Evolutionary conservation across 2,797 vertebrate species (phyloP).

Genomic region (Helostoma temminkii): DNA sequence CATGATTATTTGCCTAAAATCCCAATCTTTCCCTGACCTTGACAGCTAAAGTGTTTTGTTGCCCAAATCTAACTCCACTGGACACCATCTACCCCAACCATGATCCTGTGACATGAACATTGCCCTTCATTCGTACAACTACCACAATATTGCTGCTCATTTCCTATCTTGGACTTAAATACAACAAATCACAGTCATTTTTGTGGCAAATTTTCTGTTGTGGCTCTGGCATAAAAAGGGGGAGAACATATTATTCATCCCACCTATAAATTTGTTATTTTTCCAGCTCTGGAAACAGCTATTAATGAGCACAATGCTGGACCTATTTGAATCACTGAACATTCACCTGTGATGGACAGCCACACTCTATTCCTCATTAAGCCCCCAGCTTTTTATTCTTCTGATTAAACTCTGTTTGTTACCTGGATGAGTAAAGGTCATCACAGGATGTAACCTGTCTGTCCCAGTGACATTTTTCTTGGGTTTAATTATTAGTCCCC

Average conservation of each 20-base stretch:
- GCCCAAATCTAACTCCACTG: no score
- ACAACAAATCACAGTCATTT: not conserved
- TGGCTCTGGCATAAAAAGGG: not conserved
- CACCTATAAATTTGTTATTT: not conserved
- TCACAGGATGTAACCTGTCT: conserved; percentile 38
- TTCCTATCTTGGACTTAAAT: not conserved
- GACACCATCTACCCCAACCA: no score
- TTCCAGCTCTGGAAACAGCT: not conserved
- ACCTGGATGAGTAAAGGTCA: conserved; percentile 52
- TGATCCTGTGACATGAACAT: no score
- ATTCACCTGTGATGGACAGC: conserved; percentile 35
- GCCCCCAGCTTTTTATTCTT: conserved; percentile 13
- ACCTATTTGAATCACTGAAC: not conserved
- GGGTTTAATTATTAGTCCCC: conserved; percentile 62
- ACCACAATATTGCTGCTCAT: not conserved
- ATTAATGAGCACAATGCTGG: not conserved
- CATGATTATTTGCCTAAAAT: no score
- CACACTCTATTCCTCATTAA: conserved; percentile 28
- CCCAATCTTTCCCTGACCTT: no score
- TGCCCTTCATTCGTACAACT: no score
- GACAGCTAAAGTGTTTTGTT: no score
- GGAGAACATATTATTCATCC: not conserved
- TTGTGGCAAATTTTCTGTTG: not conserved
- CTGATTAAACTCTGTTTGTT: conserved; percentile 35
- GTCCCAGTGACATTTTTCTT: conserved; percentile 10